Evolutionary conservation across 2,113 vertebrate species (phyloP), one percentile per base, ranked within the genome.

Genomic region (Anser cygnoides): DNA sequence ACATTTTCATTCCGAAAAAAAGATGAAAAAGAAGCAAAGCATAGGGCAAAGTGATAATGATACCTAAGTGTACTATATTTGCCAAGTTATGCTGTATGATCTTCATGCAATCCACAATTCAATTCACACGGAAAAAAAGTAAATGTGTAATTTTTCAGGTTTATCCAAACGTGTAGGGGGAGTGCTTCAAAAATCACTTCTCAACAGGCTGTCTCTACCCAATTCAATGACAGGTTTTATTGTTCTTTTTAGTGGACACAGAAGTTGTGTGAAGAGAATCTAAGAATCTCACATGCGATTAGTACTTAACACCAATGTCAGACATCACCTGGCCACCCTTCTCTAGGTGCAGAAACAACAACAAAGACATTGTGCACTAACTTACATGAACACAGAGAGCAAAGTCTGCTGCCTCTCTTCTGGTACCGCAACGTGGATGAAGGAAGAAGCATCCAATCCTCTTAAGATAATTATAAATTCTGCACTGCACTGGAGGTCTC

Each of bases 401-500:
- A 96, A 98, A 98, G 75, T 98, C 98, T 87, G 98, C 98, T 83
- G 98, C 98, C 89, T 98, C 98, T 97, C 98, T 98, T 93, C 97
- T 97, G 71, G 96, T 97, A 95, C 98, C 97, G 13, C 98, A 98
- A 37, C 75, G 98, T 71, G 98, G 98, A 90, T 98, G 98, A 97
- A 98, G 98, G 74, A 98, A 98, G 84, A 98, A 98, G 79, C 98
- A 98, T 52, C 98, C 98, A 78, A 98, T 98, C 68, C 97, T 98
- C 25, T 97, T 98, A 35, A 98, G 97, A 57, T 98, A 98, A 90
- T 98, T 98, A 92, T 98, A 98, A 80, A 97, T 88, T 94, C 97
- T 98, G 96, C 98, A 98, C 28, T 98, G 95, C 71, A 96, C 89
- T 65, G 98, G 98, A 90, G 98, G 98, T 46, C 98, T 98, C 98